Percentiles rank a stretch among this genome's conserved stretches.
phyloP scores from a whole-genome alignment of 2,113 vertebrate genomes.

The Pithys albifrons region DNA sequence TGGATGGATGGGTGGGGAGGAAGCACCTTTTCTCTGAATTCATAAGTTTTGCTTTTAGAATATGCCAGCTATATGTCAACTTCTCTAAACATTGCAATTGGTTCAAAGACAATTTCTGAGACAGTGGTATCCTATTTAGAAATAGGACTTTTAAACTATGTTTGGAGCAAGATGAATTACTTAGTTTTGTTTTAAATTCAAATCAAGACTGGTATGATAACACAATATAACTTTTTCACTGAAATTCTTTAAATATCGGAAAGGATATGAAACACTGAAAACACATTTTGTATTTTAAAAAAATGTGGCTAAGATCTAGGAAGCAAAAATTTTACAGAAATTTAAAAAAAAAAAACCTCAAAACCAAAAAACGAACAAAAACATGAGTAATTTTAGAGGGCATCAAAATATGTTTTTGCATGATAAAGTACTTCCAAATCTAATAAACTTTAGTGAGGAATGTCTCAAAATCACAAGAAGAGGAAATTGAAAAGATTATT shows the following conservation, averaged over 20 bases:
- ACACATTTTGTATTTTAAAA: neutral
- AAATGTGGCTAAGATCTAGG: neutral
- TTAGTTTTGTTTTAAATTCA: neutral
- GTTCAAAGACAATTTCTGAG: neutral
- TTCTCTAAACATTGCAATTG: neutral
- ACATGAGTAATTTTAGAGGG: neutral
- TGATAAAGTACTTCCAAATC: neutral
- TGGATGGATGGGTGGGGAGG: neutral
- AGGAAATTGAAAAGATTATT: neutral
- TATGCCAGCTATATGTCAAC: neutral
- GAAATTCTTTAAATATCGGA: neutral
- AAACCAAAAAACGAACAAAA: neutral
- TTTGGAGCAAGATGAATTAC: neutral
- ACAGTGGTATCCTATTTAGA: neutral
- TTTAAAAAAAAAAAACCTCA: neutral
- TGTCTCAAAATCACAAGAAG: neutral
- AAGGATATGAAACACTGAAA: neutral
- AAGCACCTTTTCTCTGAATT: neutral
- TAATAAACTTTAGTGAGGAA: neutral
- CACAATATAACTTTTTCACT: neutral
- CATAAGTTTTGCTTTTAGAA: neutral
- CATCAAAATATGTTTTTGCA: neutral
- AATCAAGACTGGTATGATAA: neutral
- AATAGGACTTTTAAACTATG: neutral
- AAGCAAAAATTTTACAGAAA: neutral